These are phyloP conservation scores for Dioctria linearis DNA, from an alignment of 2,888 invertebrate species.

Conservation along the genomic window DNA sequence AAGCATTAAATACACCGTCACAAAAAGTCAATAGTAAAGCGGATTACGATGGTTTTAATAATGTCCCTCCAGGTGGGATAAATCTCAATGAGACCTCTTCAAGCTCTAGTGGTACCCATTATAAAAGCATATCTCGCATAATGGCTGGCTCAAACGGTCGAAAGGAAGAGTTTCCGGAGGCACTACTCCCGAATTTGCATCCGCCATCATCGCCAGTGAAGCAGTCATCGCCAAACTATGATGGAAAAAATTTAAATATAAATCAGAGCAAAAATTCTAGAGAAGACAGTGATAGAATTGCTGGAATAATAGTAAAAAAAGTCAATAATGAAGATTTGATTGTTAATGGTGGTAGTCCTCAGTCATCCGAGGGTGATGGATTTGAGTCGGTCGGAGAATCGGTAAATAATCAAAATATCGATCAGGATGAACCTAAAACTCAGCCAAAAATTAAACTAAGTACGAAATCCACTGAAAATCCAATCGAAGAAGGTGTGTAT, in stretches of 20 bases:
- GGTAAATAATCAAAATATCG: constrained; percentile 27
- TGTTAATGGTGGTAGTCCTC: constrained; percentile 49
- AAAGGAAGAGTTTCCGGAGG: constrained; percentile 86
- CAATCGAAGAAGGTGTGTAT: constrained; percentile 65
- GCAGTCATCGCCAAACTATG: constrained; percentile 45
- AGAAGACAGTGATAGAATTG: constrained; percentile 54
- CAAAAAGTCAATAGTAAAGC: constrained; percentile 73
- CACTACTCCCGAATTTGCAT: constrained; percentile 74
- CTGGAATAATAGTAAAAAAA: constrained; percentile 49
- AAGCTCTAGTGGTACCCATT: constrained; percentile 76
- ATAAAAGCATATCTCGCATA: constrained; percentile 88
- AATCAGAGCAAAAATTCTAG: constrained; percentile 53
- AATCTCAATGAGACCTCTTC: constrained; percentile 68
- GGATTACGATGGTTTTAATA: constrained; percentile 61
- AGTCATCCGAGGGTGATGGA: constrained; percentile 51
- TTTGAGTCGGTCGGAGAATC: constrained; percentile 51
- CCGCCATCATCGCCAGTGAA: constrained; percentile 67
- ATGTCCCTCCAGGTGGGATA: constrained; percentile 62
- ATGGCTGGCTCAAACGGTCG: constrained; percentile 89
- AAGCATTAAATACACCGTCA: constrained; percentile 83
- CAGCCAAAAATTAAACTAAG: constrained; percentile 63
- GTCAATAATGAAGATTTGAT: background rate
- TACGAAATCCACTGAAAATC: constrained; percentile 61
- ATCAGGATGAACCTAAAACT: constrained; percentile 62
- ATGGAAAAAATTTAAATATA: constrained; percentile 54